Conservation (phyloP, 2,113 vertebrate genomes). For the Phalacrocorax aristotelis region DNA sequence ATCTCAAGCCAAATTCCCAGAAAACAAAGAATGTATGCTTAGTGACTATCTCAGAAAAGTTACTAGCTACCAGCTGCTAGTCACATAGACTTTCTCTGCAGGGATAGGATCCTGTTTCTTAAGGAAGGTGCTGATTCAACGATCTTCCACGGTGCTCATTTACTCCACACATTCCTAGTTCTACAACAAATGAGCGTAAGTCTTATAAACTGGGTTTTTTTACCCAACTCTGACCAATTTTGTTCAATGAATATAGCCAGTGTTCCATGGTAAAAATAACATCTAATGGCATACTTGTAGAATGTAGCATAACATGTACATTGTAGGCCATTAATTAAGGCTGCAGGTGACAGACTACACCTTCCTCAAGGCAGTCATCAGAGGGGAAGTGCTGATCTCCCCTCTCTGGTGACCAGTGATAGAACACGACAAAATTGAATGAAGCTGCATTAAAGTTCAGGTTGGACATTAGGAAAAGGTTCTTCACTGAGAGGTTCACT, state of each 20-base stretch:
- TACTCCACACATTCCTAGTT: rapidly evolving
- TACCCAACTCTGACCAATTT: neutral
- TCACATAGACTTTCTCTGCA: neutral
- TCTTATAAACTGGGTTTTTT: neutral
- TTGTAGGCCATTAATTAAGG: neutral
- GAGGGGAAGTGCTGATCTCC: neutral
- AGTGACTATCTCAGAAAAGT: neutral
- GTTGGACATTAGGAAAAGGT: neutral
- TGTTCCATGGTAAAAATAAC: neutral
- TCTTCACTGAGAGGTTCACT: neutral
- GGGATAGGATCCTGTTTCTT: neutral
- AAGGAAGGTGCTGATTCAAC: neutral
- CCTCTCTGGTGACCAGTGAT: neutral
- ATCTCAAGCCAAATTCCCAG: neutral
- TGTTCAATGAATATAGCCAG: neutral
- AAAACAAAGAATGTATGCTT: neutral
- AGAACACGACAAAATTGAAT: neutral
- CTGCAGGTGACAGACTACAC: neutral
- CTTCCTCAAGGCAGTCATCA: neutral
- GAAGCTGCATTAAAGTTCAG: neutral
- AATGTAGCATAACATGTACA: neutral
- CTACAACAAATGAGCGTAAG: neutral
- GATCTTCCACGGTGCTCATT: neutral
- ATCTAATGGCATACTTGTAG: neutral
- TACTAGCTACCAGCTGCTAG: neutral